phyloP scores from a whole-genome alignment of 2,113 vertebrate genomes.

The Globicephala melas region DNA sequence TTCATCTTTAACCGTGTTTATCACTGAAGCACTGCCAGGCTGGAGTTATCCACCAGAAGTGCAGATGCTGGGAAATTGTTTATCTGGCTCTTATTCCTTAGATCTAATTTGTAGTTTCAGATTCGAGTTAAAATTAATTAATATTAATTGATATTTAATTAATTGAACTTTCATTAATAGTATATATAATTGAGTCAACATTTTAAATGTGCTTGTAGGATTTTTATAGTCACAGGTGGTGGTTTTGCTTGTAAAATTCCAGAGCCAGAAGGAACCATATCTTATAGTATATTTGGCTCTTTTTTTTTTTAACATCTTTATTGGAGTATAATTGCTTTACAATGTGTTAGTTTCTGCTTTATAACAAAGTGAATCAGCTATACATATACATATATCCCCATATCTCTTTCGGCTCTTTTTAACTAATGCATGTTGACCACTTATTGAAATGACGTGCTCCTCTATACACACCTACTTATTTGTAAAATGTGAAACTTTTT shows the following conservation, averaged over 20 bases:
- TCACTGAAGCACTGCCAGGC: not conserved
- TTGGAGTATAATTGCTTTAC: too few relatives aligned
- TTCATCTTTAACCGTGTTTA: not conserved
- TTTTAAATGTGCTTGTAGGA: not conserved
- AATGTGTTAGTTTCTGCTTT: too few relatives aligned
- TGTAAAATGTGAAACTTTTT: not conserved
- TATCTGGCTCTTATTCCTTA: not conserved
- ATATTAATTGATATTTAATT: not conserved
- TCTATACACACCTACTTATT: not conserved
- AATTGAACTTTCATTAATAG: not conserved
- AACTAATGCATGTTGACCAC: not conserved
- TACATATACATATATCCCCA: too few relatives aligned
- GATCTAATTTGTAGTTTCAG: not conserved
- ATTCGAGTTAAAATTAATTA: not conserved
- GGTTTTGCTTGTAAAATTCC: not conserved
- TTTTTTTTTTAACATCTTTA: too few relatives aligned
- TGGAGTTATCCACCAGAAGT: not conserved
- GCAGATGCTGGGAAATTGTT: not conserved
- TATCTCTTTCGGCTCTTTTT: not conserved
- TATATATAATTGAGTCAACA: not conserved
- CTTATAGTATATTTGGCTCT: not conserved
- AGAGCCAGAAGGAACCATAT: not conserved
- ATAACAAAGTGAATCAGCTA: too few relatives aligned
- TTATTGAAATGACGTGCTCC: not conserved
- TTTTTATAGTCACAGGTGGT: not conserved